A percentile compares a stretch with the other conserved stretches of the same genome.
Evolutionary conservation across 2,797 vertebrate genomes (phyloP).

Genomic region (Kryptopterus vitreolus): DNA sequence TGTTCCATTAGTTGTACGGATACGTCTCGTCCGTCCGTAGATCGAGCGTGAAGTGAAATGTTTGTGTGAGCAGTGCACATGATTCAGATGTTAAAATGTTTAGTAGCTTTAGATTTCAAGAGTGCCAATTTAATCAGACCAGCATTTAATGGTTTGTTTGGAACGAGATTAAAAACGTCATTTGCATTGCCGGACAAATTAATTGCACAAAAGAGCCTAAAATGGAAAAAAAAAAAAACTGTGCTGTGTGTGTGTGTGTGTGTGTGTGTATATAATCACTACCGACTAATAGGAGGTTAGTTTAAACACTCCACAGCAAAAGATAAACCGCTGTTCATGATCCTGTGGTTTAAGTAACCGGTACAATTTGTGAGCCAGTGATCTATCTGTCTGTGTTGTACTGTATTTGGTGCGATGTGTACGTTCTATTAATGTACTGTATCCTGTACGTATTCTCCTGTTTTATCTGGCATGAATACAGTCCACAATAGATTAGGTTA

Average conservation of each 20-base stretch:
- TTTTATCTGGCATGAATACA: background rate
- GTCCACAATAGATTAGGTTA: background rate
- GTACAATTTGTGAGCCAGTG: background rate
- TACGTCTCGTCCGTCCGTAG: conserved; percentile 26
- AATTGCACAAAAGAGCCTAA: conserved; percentile 33
- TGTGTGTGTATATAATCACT: conserved; percentile 2
- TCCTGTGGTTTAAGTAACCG: conserved; percentile 13
- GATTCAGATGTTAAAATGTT: conserved; percentile 5
- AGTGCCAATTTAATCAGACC: conserved; percentile 42
- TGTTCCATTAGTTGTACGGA: conserved; percentile 21
- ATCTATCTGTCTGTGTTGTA: conserved; percentile 30
- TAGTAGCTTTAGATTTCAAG: background rate
- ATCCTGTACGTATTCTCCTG: background rate
- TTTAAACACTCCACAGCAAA: conserved; percentile 35
- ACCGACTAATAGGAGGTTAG: conserved; percentile 21
- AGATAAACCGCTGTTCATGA: background rate
- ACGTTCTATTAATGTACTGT: conserved; percentile 30
- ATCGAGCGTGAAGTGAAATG: conserved; percentile 23
- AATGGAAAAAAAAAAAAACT: background rate
- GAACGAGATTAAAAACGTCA: background rate
- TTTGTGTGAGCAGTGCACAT: conserved; percentile 48
- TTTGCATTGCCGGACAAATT: background rate
- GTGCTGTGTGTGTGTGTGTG: background rate
- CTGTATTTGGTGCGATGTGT: conserved; percentile 25
- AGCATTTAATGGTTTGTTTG: conserved; percentile 2